Percentiles rank a stretch among this genome's conserved stretches.
These are phyloP conservation scores for Sesamia inferens DNA, from an alignment of 2,888 invertebrate genomes.

Conservation along the genomic window DNA sequence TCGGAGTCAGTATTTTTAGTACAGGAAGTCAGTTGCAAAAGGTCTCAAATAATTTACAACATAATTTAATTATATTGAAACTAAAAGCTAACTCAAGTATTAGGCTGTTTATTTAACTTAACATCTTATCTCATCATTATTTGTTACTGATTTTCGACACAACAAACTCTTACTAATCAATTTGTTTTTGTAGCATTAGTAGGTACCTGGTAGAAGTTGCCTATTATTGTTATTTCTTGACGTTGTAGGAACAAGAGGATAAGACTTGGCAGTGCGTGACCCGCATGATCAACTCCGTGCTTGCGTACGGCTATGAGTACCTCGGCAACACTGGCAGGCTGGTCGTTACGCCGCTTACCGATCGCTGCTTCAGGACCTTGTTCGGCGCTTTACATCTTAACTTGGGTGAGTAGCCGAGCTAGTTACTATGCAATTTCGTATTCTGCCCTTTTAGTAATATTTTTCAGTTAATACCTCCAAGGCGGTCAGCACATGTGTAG, in stretches of 20 bases:
- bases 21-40: no score
- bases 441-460: neutral
- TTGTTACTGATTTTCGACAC: neutral
- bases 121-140: neutral
- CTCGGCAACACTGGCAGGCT: constrained; percentile 96
- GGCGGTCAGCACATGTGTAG: neutral
- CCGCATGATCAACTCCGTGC: constrained; percentile 96
- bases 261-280: constrained; percentile 90
- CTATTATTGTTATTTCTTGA: neutral
- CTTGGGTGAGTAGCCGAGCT: constrained; percentile 88
- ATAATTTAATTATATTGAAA: no score
- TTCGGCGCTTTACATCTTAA: constrained; percentile 97
- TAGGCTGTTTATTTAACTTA: neutral
- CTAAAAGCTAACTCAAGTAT: no score
- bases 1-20: no score
- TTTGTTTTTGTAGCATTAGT: neutral
- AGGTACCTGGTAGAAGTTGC: neutral
- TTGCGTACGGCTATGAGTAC: constrained; percentile 98
- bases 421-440: neutral
- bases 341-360: constrained; percentile 98
- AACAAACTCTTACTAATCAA: neutral
- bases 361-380: constrained; percentile 97
- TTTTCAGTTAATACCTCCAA: neutral
- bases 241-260: constrained; percentile 86
- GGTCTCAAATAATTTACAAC: no score